Evolutionary conservation across 2,797 vertebrate genomes (phyloP), one percentile per base, ranked within the genome.

Genomic region (Semaprochilodus insignis): DNA sequence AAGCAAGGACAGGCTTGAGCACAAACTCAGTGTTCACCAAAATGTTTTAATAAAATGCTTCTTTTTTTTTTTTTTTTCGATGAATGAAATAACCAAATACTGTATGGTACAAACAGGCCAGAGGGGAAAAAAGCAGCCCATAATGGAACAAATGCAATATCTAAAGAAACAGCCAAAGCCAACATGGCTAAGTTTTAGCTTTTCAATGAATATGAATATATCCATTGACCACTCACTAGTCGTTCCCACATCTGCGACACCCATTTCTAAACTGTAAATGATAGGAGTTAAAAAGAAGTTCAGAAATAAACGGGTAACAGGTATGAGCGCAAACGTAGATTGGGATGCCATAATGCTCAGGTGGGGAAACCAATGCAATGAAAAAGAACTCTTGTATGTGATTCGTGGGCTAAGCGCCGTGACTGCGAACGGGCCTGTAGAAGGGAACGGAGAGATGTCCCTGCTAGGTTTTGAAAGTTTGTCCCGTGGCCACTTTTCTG

Each of bases 31-130:
- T 74, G 66, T 83, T 86, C 83, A 85, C 83, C 75, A 57, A 88
- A 88, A 79, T 75, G 83, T 88, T 66, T 66, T 66, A 34, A 66
- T 66, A 66, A 66, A 66, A 66, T 34, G 63, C 34, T 88, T 86
- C 82, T 85, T 85, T 85, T 85, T 79, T 76, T 85, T 85, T 85
- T 79, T 76, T 86, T 86, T 85, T 78, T 81, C 59, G 73, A 74
- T 86, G 67, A 82, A 86, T 81, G 87, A 85, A 51, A 74, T 59
- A 85, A 81, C 82, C 74, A 83, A 86, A 81, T 79, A 44, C 31
- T 74, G 52, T 57, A 74, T 81, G 76, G 74, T 83, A 83, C 85
- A 88, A 85, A 85, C 72, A 74, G 75, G 85, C 72, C 72, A 77
- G 62, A 51, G 70, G 63, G 0, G 0, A 72, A 72, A 21, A 19